Evolutionary conservation across 92 coral and sea anemone genomes (phyloP), one percentile per base, ranked within the genome.

Genomic region (Epizoanthus rinbou): DNA sequence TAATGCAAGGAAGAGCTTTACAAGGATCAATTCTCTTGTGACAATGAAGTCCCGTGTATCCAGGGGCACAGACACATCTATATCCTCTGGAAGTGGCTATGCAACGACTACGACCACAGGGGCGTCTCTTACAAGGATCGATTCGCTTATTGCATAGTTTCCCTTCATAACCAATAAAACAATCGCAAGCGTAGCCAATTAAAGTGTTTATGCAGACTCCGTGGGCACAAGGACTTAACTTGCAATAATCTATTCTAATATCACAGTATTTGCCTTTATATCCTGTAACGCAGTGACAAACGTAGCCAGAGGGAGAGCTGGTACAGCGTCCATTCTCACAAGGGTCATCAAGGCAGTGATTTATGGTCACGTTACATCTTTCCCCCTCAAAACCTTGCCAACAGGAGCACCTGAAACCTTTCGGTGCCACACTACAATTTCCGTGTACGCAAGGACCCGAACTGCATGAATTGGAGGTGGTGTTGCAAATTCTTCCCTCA

Each of bases 381-480:
- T 25, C 11, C 17, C 91, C 98, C 31, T 54, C 76, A 69, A 86
- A 92, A 58, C 94, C 93, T 15, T 76, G 80, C 54, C 53, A 79
- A 39, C 98, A 94, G n/a, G 74, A 58, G 81, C 98, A 94, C 71
- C 45, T 66, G 71, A 90, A 91, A 8, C 87, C 91, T 19, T 62
- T 54, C 64, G 83, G 25, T 33, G 59, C 18, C 31, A 64, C 85
- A 8, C 73, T 83, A 85, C 98, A 94, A 82, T 80, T 74, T 8
- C 98, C 97, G 59, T 87, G 75, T 59, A 81, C 25, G 58, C 98
- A 94, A 21, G 93, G 93, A 37, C 80, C 85, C 54, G 86, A 64
- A 19, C 28, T 58, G 64, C 96, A 92, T 37, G 91, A 75, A 80
- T 85, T 45, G 5, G 64, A 58, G 24, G 53, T 53, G 57, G 57